These are phyloP conservation scores for Drosophila busckii DNA, from an alignment of 1,140 invertebrate species.

Conservation along the genomic window DNA sequence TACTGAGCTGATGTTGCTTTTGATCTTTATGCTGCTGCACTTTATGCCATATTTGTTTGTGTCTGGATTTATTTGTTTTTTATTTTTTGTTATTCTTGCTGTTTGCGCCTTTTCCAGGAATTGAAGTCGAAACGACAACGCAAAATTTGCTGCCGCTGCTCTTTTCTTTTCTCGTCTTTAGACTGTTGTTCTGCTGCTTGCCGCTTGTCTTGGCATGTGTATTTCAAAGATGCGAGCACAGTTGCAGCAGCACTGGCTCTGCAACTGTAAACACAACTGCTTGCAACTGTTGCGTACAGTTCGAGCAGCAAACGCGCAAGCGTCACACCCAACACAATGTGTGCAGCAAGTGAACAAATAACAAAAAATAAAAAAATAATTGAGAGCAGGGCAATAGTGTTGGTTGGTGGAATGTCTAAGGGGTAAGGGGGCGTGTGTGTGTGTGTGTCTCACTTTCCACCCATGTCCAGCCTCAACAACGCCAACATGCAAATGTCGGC, in stretches of 20 bases:
- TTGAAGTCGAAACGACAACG: slow-evolving; percentile 33
- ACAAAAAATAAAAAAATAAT: too few relatives aligned
- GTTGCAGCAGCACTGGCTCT: neutral
- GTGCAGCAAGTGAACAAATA: too few relatives aligned
- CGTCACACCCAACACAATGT: slow-evolving; percentile 11
- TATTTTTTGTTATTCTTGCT: slow-evolving; percentile 12
- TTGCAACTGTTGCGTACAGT: slow-evolving; percentile 10
- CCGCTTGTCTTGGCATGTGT: slow-evolving; percentile 10
- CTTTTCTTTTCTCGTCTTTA: slow-evolving; percentile 3
- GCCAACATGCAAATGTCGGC: slow-evolving; percentile 27
- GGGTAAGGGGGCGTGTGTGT: too few relatives aligned
- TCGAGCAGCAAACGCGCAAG: slow-evolving; percentile 18
- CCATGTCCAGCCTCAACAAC: slow-evolving; percentile 10
- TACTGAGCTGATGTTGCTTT: too few relatives aligned
- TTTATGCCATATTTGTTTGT: slow-evolving; percentile 20
- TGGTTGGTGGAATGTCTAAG: too few relatives aligned
- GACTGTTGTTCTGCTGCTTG: neutral
- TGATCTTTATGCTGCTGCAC: slow-evolving; percentile 5
- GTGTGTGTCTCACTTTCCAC: neutral
- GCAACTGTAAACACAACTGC: too few relatives aligned
- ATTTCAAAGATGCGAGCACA: slow-evolving; percentile 10
- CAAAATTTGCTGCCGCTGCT: slow-evolving; percentile 31
- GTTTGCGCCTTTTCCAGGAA: slow-evolving; percentile 33
- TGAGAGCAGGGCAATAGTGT: too few relatives aligned
- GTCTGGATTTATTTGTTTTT: slow-evolving; percentile 2